A percentile compares a stretch with the other conserved stretches of the same genome.
Evolutionary conservation across 1,140 invertebrate genomes (phyloP).

Genomic region (Drosophila pandora): DNA sequence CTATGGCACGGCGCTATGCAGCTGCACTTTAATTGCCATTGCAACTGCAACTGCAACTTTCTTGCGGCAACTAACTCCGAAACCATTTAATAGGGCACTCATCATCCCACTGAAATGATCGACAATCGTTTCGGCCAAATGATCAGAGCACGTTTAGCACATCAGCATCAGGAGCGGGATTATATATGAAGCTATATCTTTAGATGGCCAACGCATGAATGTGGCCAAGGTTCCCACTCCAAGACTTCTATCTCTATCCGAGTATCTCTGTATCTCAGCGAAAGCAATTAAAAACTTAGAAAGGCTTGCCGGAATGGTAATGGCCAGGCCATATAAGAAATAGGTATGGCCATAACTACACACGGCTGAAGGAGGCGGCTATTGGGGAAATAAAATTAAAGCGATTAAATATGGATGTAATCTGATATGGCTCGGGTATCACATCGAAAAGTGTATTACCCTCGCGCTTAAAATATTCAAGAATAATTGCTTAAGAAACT

Average conservation of each 20-base stretch:
- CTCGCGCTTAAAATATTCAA: neutral
- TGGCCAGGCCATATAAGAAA: conserved; percentile 58
- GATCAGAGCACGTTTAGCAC: conserved; percentile 78
- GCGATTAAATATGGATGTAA: conserved; percentile 18
- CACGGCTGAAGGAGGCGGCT: conserved; percentile 19
- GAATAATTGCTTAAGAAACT: neutral
- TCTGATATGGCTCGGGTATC: conserved; percentile 11
- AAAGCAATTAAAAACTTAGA: conserved; percentile 69
- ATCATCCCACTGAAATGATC: conserved; percentile 58
- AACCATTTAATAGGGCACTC: conserved; percentile 9
- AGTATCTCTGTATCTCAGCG: conserved; percentile 26
- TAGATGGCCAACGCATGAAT: conserved; percentile 38
- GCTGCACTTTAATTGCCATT: conserved; percentile 61
- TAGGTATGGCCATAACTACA: conserved; percentile 46
- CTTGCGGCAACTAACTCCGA: conserved; percentile 39
- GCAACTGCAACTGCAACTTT: conserved; percentile 40
- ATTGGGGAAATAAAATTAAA: conserved; percentile 16
- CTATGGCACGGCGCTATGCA: conserved; percentile 11
- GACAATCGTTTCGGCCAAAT: conserved; percentile 81
- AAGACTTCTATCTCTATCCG: conserved; percentile 16
- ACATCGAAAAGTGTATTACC: neutral
- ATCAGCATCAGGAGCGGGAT: conserved; percentile 46
- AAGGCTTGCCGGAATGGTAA: conserved; percentile 58
- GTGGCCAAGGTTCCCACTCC: conserved; percentile 22
- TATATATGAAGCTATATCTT: conserved; percentile 28